Base-by-base conservation (phyloP, 2,113 vertebrate species). In the Electrona antarctica region DNA sequence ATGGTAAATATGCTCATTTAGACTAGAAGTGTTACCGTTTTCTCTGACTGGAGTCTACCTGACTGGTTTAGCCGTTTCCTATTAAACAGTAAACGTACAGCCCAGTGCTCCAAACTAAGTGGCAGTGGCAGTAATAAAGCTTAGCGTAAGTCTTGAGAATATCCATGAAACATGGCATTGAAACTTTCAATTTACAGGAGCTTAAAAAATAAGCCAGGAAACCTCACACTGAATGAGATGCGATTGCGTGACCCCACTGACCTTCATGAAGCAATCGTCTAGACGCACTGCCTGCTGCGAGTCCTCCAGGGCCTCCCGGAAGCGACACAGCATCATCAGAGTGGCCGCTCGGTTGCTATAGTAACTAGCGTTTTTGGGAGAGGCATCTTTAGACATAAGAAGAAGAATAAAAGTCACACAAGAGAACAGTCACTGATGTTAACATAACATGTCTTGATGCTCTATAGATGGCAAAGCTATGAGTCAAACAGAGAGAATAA, bases 341-440 rank as follows among this genome's bases (percentile, higher is more conserved):
- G 97, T 98, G 85, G 97, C 97, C 8, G 96, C 96, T 83, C 96
- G 94, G 90, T 98, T 98, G 13, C 97, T 96, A 3, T 97, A 97
- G 83, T 98, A 98, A 88, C 96, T 98, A 83, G 95, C 95, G 87
- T 93, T 98, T 84, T 91, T 96, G 54, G 95, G 95, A 80, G 93
- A 94, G 4, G 89, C 89, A 71, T 98, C 97, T 98, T 33, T 1
- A 67, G 69, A 74, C 10, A 12, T 55, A 74, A 60, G 10, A 59
- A 60, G 10, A 59, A 14, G 10, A 28, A 54, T 12, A 3, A 7
- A 68, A 45, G 11, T 73, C 1, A 73, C n/a, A 64, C 15, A 68
- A 10, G 12, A 0, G 55, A 7, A 13, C 46, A 60, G 15, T n/a
- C 54, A 64, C 29, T 52, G 2, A 29, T 56, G 9, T 47, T 58